Base-by-base conservation (phyloP, 2,888 invertebrate genomes). In the Caenorhabditis doughertyi region DNA sequence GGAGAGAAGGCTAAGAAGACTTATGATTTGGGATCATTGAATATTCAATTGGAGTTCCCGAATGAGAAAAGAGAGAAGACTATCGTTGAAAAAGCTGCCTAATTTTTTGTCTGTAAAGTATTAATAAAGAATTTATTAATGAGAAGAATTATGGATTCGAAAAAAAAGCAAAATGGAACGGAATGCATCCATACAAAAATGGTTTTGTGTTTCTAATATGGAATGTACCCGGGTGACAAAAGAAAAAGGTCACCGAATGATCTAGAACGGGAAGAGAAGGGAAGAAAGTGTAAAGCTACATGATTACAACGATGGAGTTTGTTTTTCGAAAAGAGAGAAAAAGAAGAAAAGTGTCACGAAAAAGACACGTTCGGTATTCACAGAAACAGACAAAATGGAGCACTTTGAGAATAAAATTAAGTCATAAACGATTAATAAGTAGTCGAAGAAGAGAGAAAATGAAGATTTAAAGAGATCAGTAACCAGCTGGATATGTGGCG, bases 401-500 rank as follows among this genome's bases (percentile, higher is more conserved):
- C 32, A 51, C 23, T 5, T 44, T 32, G 58, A 32, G 62, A 49
- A 21, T 71, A 67, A 35, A 62, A 47, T 76, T 35, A 71, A 47
- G 42, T 23, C n/a, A 18, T 21, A 55, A 64, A 21, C 47, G 47
- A n/a, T n/a, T n/a, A 11, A 21, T 32, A 64, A 64, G 25, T 11
- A 56, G 5, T 62, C 47, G 42, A 47, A 16, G 65, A 29, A 25
- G 16, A 9, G 21, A 39, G 32, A 5, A 23, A 25, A 55, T 51
- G 25, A 55, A 49, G n/a, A n/a, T n/a, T n/a, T n/a, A n/a, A 60
- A 64, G 62, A 62, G 71, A 80, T 68, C 83, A 91, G 79, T 87
- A 91, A 53, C 91, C 91, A 51, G 89, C 88, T 25, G 91, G 89
- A 81, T 91, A 90, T 65, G 89, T 88, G 64, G 90, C 87, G 9